These are phyloP conservation scores for Trichoplusia ni DNA, from an alignment of 1,140 invertebrate genomes.

Conservation along the genomic window DNA sequence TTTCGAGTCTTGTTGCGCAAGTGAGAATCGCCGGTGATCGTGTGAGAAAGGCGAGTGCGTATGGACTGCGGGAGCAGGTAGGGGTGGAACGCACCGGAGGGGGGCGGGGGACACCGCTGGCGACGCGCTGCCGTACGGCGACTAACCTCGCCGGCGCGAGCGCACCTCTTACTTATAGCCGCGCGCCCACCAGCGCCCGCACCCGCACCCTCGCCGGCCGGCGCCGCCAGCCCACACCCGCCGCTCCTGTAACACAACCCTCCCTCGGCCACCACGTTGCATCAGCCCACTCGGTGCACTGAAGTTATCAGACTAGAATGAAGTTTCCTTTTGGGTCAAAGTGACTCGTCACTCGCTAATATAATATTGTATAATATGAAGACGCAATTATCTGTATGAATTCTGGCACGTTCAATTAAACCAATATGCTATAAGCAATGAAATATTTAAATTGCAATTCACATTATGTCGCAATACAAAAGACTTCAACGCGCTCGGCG, in stretches of 20 bases:
- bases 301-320: neutral
- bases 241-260: conserved; percentile 35
- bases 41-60: conserved; percentile 72
- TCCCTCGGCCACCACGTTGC: conserved; percentile 6
- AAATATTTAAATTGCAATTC: too few relatives aligned
- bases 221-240: too few relatives aligned
- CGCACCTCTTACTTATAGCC: conserved; percentile 77
- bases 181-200: conserved; percentile 51
- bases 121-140: conserved; percentile 71
- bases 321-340: neutral
- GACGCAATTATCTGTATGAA: too few relatives aligned
- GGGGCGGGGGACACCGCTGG: conserved; percentile 59
- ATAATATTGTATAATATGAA: too few relatives aligned
- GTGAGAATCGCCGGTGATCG: conserved; percentile 70
- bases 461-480: conserved; percentile 19
- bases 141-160: conserved; percentile 75
- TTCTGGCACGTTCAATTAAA: too few relatives aligned
- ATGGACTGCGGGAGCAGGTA: conserved; percentile 39
- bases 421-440: too few relatives aligned
- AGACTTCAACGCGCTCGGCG: conserved; percentile 22
- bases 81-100: conserved; percentile 62
- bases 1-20: conserved; percentile 75
- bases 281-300: conserved; percentile 19
- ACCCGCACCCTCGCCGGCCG: conserved; percentile 38
- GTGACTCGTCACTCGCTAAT: neutral